Percentiles rank a stretch among this genome's conserved stretches.
phyloP scores from a whole-genome alignment of 1,140 invertebrate species.

The honey bee (Apis mellifera) region Amel_HAv3.1 CM009946.2:778001-778500 shows the following conservation, averaged over 20 bases:
- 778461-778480: slow-evolving; percentile 62
- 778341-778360: slow-evolving; percentile 68
- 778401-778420: slow-evolving; percentile 31
- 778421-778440: slow-evolving; percentile 63
- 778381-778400: not conserved
- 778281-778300: slow-evolving; percentile 72
- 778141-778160: slow-evolving; percentile 70
- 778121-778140: slow-evolving; percentile 64
- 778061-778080: slow-evolving; percentile 80
- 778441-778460: slow-evolving; percentile 82
- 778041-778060: slow-evolving; percentile 76
- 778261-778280: slow-evolving; percentile 60
- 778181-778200: slow-evolving; percentile 59
- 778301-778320: slow-evolving; percentile 74
- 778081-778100: slow-evolving; percentile 75
- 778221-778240: not conserved
- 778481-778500: no score
- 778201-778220: slow-evolving; percentile 4
- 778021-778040: slow-evolving; percentile 70
- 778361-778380: slow-evolving; percentile 51
- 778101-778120: slow-evolving; percentile 46
- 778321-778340: slow-evolving; percentile 75
- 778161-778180: slow-evolving; percentile 75
- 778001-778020: not conserved
- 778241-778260: not conserved